Conservation (phyloP, 2,797 vertebrate genomes). For the Varecia variegata region DNA sequence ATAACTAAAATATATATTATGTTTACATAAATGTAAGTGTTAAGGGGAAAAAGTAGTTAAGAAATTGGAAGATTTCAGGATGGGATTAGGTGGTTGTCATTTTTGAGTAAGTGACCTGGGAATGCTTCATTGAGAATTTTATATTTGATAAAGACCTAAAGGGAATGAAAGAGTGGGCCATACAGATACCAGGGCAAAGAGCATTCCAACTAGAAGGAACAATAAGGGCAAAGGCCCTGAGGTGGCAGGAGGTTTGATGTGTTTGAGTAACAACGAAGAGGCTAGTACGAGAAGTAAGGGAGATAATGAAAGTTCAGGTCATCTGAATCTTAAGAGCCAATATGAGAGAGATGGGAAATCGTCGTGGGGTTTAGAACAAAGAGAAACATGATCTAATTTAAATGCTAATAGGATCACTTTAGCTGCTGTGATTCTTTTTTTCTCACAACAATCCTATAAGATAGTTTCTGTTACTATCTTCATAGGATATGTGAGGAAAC, state of each 20-base stretch:
- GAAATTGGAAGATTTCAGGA: neutral
- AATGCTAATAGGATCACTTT: neutral
- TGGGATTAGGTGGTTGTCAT: neutral
- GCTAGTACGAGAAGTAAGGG: neutral
- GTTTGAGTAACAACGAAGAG: neutral
- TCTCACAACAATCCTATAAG: neutral
- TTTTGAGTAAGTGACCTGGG: neutral
- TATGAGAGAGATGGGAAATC: neutral
- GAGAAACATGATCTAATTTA: constrained; percentile 11
- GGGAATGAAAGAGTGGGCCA: neutral
- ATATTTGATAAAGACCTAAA: neutral
- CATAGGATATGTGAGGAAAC: neutral
- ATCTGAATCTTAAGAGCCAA: neutral
- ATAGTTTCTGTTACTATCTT: neutral
- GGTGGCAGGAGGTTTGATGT: neutral
- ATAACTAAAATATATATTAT: neutral
- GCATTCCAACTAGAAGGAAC: neutral
- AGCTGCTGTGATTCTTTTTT: neutral
- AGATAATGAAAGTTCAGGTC: neutral
- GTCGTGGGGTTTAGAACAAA: neutral
- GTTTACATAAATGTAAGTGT: neutral
- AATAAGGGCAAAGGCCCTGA: neutral
- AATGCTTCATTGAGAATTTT: neutral
- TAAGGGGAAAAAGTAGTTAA: neutral
- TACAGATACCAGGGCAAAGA: neutral